Base-by-base conservation (phyloP, 64 coral and sea anemone genomes). In the Montipora foliosa region DNA sequence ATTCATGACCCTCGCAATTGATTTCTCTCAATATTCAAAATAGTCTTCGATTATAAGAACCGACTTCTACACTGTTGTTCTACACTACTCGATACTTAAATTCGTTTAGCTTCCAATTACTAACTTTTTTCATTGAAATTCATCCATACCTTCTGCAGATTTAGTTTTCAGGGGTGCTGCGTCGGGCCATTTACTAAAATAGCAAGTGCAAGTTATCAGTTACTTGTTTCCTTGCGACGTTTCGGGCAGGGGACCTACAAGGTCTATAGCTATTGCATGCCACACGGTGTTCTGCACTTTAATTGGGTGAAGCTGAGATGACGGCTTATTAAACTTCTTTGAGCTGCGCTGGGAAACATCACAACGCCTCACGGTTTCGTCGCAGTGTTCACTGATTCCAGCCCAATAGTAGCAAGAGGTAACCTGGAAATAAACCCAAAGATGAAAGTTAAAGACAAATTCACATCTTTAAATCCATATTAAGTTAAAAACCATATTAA, bases 151-250 rank as follows among this genome's bases (percentile, higher is more conserved):
- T 76, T 89, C 70, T 47, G 49, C 70, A 75, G 87, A 89, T 59
- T 89, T 89, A 89, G 74, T 77, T 47, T 74, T 69, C 47, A 89
- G 48, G 12, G 87, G 29, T 4, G 48, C 87, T 75, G 77, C 64
- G 25, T 90, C 75, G 80, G 90, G 90, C 90, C 90, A 92, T 82
- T 92, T 83, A 81, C 79, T 75, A 48, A 92, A 92, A 82, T 92
- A 92, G 66, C 81, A 78, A 17, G 79, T 92, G 79, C 68, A 92
- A 51, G 62, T 92, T 67, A 61, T 82, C 64, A 92, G 67, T 49
- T 92, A 92, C 53, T 57, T 57, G 53, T 57, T 57, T 57, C 6
- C 53, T 57, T 57, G 53, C 53, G 0, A 57, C 53, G 15, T 92
- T 83, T 92, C 66, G 4, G 79, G 90, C 21, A 92, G 48, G 46